These are phyloP conservation scores for Tenebrosternarchus preto DNA, from an alignment of 2,113 vertebrate genomes.

Conservation along the genomic window DNA sequence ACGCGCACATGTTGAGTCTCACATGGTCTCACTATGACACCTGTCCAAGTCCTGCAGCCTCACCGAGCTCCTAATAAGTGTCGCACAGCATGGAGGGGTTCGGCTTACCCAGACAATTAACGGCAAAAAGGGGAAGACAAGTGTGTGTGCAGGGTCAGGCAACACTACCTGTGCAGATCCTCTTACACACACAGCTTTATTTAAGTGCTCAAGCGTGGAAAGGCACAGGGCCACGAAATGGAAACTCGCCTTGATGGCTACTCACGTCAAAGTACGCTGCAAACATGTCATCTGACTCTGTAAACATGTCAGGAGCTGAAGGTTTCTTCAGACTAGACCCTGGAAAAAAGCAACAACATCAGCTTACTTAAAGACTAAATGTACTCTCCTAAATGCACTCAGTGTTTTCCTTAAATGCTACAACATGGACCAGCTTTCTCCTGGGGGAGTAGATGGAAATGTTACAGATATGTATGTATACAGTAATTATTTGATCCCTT, in stretches of 20 bases:
- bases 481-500: no score
- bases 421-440: neutral
- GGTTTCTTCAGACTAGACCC: constrained; percentile 92
- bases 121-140: constrained; percentile 41
- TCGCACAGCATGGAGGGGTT: neutral
- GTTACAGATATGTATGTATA: no score
- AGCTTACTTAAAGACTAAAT: constrained; percentile 19
- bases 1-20: neutral
- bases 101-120: constrained; percentile 35
- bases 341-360: constrained; percentile 63
- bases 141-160: constrained; percentile 32
- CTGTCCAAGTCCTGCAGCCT: neutral
- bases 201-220: constrained; percentile 46
- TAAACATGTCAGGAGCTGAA: constrained; percentile 97
- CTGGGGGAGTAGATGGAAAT: neutral
- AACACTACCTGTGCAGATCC: constrained; percentile 50
- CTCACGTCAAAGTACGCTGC: constrained; percentile 74
- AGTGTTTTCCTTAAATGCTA: neutral
- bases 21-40: neutral
- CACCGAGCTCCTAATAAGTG: constrained; percentile 1
- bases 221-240: constrained; percentile 31
- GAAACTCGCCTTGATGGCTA: constrained; percentile 34
- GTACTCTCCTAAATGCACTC: neutral
- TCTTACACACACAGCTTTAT: constrained; percentile 47
- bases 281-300: constrained; percentile 98